A percentile compares a stretch with the other conserved stretches of the same genome.
Conservation (phyloP, 2,888 invertebrate species). For the Acronicta leporina region DNA sequence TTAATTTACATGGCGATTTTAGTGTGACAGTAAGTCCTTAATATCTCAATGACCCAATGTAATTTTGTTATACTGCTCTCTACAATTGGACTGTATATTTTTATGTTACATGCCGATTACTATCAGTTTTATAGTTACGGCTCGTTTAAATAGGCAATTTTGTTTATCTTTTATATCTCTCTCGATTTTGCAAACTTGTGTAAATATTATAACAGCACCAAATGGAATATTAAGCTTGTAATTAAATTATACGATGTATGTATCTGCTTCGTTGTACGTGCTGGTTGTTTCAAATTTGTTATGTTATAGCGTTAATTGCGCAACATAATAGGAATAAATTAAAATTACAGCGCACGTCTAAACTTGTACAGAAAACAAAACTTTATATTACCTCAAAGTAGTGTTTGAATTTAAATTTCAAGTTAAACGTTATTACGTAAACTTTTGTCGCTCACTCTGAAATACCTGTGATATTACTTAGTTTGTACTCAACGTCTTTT, state of each 20-base stretch:
- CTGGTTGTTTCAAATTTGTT: slow-evolving; percentile 7
- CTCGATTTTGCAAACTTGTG: slow-evolving; percentile 63
- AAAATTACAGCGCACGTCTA: neutral
- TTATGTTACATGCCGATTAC: slow-evolving; percentile 72
- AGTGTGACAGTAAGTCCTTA: neutral
- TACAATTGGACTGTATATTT: slow-evolving; percentile 71
- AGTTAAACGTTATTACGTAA: no score
- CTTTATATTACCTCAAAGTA: neutral
- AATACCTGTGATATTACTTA: no score
- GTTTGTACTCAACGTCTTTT: no score
- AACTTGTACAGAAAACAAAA: no score
- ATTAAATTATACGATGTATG: slow-evolving; percentile 29
- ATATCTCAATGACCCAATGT: slow-evolving; percentile 13
- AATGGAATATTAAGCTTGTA: slow-evolving; percentile 28
- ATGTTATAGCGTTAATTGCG: neutral
- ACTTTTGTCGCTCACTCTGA: no score
- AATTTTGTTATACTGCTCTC: slow-evolving; percentile 64
- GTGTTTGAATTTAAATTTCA: neutral
- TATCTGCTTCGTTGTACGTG: slow-evolving; percentile 1
- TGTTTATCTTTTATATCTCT: slow-evolving; percentile 58
- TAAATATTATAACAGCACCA: slow-evolving; percentile 38
- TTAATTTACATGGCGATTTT: neutral
- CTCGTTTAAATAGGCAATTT: slow-evolving; percentile 71
- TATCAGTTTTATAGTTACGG: slow-evolving; percentile 68
- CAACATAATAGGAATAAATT: neutral